These are phyloP conservation scores for Aspidoscelis tigris DNA, from an alignment of 2,113 vertebrate genomes.

Conservation along the genomic window DNA sequence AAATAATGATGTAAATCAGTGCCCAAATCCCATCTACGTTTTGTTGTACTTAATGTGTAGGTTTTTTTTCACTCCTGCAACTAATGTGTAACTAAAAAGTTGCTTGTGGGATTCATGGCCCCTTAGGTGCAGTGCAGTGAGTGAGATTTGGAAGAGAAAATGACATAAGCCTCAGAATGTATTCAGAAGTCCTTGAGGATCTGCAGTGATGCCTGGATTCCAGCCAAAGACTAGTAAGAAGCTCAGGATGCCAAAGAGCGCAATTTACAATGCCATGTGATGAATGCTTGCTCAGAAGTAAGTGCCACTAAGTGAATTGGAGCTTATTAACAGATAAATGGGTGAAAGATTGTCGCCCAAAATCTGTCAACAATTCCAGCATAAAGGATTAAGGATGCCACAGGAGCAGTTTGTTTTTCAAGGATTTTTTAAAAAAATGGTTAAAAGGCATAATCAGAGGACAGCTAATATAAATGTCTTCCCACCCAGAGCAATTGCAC, in stretches of 20 bases:
- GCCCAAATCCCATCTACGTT: neutral
- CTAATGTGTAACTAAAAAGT: neutral
- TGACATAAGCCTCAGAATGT: neutral
- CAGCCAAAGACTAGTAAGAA: constrained; percentile 22
- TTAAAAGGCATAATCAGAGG: neutral
- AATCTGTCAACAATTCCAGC: neutral
- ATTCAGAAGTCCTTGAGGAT: neutral
- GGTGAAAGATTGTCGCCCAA: neutral
- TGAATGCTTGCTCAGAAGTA: neutral
- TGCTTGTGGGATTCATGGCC: neutral
- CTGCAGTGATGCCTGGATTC: neutral
- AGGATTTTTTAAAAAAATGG: neutral
- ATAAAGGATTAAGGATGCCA: neutral
- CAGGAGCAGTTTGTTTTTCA: neutral
- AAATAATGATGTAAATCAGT: neutral
- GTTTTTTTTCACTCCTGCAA: neutral
- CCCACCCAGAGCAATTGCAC: neutral
- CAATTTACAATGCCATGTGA: neutral
- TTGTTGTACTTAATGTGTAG: neutral
- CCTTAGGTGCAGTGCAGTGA: neutral
- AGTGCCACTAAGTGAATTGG: neutral
- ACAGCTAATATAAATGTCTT: neutral
- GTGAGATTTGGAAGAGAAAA: neutral
- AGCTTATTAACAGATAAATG: neutral
- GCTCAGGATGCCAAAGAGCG: neutral